A percentile compares a stretch with the other conserved stretches of the same genome.
Conservation (phyloP, 2,888 invertebrate genomes). For the Cheilosia impressa region DNA sequence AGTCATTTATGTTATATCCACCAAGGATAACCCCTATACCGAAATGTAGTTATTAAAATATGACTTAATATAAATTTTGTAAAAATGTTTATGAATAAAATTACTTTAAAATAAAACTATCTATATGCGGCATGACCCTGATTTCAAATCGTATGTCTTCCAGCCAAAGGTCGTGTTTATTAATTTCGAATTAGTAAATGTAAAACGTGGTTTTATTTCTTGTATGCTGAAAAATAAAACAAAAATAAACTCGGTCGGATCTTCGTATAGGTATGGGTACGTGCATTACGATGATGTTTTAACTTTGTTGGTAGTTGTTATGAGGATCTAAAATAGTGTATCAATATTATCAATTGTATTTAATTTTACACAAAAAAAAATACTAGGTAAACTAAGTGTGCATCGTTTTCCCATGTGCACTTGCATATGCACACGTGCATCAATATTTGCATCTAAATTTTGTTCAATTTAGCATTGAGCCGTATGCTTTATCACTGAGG, state of each 20-base stretch:
- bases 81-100: slow-evolving; percentile 68
- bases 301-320: not conserved
- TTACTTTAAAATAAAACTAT: slow-evolving; percentile 76
- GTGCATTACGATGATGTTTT: not conserved
- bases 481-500: too few species aligned
- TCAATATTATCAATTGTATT: too few species aligned
- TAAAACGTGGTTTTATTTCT: not conserved
- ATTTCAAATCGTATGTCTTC: slow-evolving; percentile 84
- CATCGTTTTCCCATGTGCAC: too few species aligned
- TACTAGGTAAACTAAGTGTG: too few species aligned
- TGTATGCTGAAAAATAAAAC: not conserved
- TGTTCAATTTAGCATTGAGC: too few species aligned
- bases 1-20: slow-evolving; percentile 1
- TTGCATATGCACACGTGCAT: too few species aligned
- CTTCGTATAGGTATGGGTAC: not conserved
- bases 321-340: not conserved
- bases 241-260: not conserved
- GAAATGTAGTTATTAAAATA: slow-evolving; percentile 26
- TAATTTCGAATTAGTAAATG: slow-evolving; percentile 40
- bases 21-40: slow-evolving; percentile 19
- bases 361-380: too few species aligned
- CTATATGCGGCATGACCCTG: slow-evolving; percentile 83
- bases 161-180: slow-evolving; percentile 83
- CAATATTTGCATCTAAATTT: too few species aligned
- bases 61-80: slow-evolving; percentile 50